These are phyloP conservation scores for Raillietiella orientalis DNA, from an alignment of 2,888 invertebrate genomes.

Conservation along the genomic window DNA sequence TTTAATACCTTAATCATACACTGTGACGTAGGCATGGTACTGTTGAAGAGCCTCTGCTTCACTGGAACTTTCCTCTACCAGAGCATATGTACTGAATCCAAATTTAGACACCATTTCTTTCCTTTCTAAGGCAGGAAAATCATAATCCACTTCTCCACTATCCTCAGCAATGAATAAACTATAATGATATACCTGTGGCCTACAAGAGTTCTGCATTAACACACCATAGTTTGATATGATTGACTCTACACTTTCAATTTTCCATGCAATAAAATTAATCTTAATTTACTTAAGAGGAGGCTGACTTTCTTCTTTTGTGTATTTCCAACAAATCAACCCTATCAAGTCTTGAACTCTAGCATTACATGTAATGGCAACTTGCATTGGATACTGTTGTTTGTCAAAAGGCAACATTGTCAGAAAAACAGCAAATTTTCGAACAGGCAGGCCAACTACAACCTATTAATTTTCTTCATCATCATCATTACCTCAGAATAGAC, in stretches of 20 bases:
- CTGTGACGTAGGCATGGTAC: constrained; percentile 10
- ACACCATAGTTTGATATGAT: too few species aligned
- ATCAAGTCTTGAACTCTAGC: constrained; percentile 64
- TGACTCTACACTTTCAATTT: background rate
- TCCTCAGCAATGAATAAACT: constrained; percentile 82
- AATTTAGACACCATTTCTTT: constrained; percentile 71
- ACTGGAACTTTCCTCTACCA: constrained; percentile 55
- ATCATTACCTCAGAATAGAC: background rate
- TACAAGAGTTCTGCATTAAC: too few species aligned
- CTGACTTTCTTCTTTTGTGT: constrained; percentile 22
- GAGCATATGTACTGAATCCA: constrained; percentile 56
- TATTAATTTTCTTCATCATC: constrained; percentile 6
- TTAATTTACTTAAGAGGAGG: constrained; percentile 14
- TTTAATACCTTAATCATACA: too few species aligned
- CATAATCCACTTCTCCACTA: constrained; percentile 73
- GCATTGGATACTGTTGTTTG: constrained; percentile 48
- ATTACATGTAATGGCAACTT: constrained; percentile 39
- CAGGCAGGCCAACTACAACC: constrained; percentile 36
- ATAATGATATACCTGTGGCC: constrained; percentile 29
- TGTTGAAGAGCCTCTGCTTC: constrained; percentile 5
- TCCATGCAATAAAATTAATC: constrained; percentile 12
- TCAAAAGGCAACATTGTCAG: constrained; percentile 53
- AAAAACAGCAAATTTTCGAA: constrained; percentile 59
- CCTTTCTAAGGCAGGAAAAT: constrained; percentile 64
- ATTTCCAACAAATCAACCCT: constrained; percentile 48